Base-by-base conservation (phyloP, 64 coral and sea anemone genomes). In the Porites australiensis region DNA sequence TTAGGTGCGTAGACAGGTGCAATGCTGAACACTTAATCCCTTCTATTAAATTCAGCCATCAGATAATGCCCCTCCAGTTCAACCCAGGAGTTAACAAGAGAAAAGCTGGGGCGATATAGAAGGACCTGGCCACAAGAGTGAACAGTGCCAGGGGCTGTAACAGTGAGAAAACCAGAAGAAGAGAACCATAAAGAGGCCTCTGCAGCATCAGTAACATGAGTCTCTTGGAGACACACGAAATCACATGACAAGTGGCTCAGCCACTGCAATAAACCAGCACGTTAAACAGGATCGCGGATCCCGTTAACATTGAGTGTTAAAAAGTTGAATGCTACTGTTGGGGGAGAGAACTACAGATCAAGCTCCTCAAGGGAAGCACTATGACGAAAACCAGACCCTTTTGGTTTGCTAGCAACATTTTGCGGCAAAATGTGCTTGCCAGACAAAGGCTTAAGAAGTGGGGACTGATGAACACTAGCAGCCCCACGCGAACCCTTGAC, bases 171-270 rank as follows among this genome's bases (percentile, higher is more conserved):
- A 4, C 20, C 4, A 7, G 20, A 46, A 13, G 69, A 73, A 16
- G 82, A 79, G 8, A 96, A 16, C 90, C 86, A 93, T 0, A 68
- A 61, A 16, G 22, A 6, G 4, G 83, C 77, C 21, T 89, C 79
- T 0, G 44, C 45, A 3, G 6, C 8, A 18, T 20, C 45, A 4
- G 19, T 19, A 6, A 45, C n/a, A 64, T 91, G 89, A 7, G 89
- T 83, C 71, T 91, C 89, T 15, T 91, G 89, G 1, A 91, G 14
- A 47, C 66, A 83, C 0, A 91, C 54, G 15, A 91, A 72, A 58
- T 83, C 58, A 15, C 49, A 7, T 1, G 15, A 4, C 2, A 84
- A 19, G 14, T 54, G 13, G 4, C 12, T 58, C 4, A 91, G 27
- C 89, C 89, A 91, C 27, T 68, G 22, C 18, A 91, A 14, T 4